A percentile compares a stretch with the other conserved stretches of the same genome.
These are phyloP conservation scores for Caprella mutica DNA, from an alignment of 2,888 invertebrate genomes.

Conservation along the genomic window DNA sequence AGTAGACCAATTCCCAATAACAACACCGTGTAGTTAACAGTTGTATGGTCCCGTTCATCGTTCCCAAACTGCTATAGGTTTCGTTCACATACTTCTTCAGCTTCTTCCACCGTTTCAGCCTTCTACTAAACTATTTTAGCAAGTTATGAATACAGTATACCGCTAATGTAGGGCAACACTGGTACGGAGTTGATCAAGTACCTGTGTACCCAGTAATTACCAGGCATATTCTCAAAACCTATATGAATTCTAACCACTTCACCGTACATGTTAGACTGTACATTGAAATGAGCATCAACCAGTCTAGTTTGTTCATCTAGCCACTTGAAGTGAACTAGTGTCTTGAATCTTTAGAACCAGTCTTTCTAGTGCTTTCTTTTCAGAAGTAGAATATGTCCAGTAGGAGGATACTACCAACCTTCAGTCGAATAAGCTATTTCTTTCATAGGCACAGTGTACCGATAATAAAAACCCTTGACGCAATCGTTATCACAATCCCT, in stretches of 20 bases:
- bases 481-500: too few relatives aligned
- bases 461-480: not conserved
- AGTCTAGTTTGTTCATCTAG: not conserved
- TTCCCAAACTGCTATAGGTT: not conserved
- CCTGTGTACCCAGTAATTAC: not conserved
- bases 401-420: not conserved
- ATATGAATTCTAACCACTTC: not conserved
- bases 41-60: not conserved
- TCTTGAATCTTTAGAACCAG: not conserved
- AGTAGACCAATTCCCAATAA: not conserved
- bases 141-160: not conserved
- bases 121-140: not conserved
- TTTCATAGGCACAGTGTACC: not conserved
- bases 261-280: conserved; percentile 1
- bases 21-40: not conserved
- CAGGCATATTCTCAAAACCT: not conserved
- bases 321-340: not conserved
- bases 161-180: not conserved
- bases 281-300: not conserved
- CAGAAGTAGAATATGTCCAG: not conserved
- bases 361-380: not conserved
- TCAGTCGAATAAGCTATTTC: not conserved
- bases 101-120: not conserved
- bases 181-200: not conserved
- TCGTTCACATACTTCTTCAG: not conserved